These are phyloP conservation scores for Poecile atricapillus DNA, from an alignment of 2,113 vertebrate species.

Conservation along the genomic window DNA sequence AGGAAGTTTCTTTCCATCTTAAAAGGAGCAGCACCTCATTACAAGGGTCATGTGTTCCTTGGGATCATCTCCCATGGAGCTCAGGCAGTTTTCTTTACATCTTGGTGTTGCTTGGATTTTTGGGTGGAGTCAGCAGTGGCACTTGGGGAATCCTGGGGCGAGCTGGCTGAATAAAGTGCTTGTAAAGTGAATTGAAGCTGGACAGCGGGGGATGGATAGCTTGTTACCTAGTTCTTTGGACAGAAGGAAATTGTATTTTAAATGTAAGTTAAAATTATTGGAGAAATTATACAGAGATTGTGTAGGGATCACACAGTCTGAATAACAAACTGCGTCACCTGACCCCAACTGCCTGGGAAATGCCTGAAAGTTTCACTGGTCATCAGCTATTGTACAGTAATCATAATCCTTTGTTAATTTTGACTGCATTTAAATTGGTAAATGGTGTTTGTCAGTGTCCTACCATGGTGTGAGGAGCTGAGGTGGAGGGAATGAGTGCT, in stretches of 20 bases:
- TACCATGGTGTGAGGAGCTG: background rate
- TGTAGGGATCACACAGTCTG: background rate
- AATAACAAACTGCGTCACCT: background rate
- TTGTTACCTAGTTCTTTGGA: background rate
- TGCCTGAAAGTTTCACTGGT: background rate
- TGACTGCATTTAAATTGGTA: background rate
- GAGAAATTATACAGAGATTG: background rate
- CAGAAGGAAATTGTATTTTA: background rate
- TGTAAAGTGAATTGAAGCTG: background rate
- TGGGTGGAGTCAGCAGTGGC: background rate
- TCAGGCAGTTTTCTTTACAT: background rate
- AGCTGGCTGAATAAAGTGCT: background rate
- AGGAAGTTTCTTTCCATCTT: constrained; percentile 49
- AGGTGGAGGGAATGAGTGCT: background rate
- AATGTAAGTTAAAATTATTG: background rate
- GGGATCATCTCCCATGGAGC: background rate
- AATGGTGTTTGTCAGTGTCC: background rate
- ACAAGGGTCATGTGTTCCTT: background rate
- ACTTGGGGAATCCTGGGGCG: background rate
- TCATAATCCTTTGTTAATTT: background rate
- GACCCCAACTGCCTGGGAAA: background rate
- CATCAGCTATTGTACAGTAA: background rate
- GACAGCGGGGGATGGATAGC: background rate
- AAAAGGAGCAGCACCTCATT: background rate
- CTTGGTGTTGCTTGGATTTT: background rate